Evolutionary conservation across 2,113 vertebrate species (phyloP).

Genomic region (Delphinapterus leucas): DNA sequence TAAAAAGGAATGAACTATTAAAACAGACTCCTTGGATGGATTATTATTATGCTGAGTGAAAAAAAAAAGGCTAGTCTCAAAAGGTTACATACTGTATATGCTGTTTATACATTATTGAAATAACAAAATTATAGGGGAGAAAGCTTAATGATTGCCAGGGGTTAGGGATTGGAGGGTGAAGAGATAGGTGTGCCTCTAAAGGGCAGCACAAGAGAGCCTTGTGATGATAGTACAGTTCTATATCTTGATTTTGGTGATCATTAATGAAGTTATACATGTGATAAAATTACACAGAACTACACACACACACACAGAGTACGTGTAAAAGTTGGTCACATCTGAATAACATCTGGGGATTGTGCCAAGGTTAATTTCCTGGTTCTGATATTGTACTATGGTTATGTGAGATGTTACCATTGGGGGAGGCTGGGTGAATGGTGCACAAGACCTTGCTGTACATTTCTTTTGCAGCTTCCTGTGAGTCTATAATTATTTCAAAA

Average conservation of each 20-base stretch:
- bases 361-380: background rate
- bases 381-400: background rate
- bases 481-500: background rate
- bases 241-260: background rate
- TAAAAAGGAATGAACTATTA: background rate
- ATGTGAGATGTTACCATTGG: background rate
- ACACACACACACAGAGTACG: background rate
- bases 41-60: background rate
- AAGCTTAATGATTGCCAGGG: background rate
- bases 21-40: background rate
- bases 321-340: background rate
- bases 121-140: background rate
- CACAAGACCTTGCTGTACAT: background rate
- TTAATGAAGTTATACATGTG: background rate
- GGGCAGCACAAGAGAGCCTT: background rate
- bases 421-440: background rate
- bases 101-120: background rate
- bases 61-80: background rate
- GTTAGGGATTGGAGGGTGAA: background rate
- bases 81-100: background rate
- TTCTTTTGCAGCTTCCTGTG: background rate
- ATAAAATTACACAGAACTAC: background rate
- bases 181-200: background rate
- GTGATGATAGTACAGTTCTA: background rate
- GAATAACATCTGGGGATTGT: background rate